Evolutionary conservation across 2,888 invertebrate genomes (phyloP), one percentile per base, ranked within the genome.

Genomic region (Steinernema carpocapsae): DNA sequence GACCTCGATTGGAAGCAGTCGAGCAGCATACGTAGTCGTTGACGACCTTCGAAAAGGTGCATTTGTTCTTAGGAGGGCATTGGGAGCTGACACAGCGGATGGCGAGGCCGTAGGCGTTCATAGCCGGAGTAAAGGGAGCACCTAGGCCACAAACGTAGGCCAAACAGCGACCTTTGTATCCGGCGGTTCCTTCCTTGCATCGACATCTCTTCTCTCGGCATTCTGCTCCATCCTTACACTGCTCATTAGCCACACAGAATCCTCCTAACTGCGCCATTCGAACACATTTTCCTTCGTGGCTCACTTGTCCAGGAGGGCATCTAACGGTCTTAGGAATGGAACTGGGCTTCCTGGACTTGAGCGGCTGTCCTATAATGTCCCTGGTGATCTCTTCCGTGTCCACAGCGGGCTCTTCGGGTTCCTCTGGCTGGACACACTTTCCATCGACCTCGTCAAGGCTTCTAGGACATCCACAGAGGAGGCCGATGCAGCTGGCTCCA

Each of bases 131-230:
- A 70, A 72, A 78, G 12, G 52, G 77, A 24, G 78, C 72, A 14
- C 71, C 73, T 6, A 51, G 7, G 12, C 75, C 76, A 37, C 77
- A 77, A 22, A 73, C 75, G 43, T 73, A 75, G 17, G 32, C 81
- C 52, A 83, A 64, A 75, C 85, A 85, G 37, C 80, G 72, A 17
- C 79, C 79, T 22, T 82, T 78, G 75, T 78, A 83, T 12, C 83
- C 85, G 10, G 82, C 81, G 48, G 76, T 79, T 56, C 80, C 79
- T 24, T 75, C 71, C 0, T 77, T 77, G 74, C 85, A 85, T 46
- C 74, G 19, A 74, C 84, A 84, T 29, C 26, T 48, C 12, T 76
- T 77, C 0, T 52, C 48, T 14, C 56, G 37, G 52, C 84, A 84
- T 14, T 59, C 46, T 4, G 83, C 77, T n/a, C 84, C 83, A 56